phyloP scores from a whole-genome alignment of 1,140 invertebrate species.

The Metaphire vulgaris region DNA sequence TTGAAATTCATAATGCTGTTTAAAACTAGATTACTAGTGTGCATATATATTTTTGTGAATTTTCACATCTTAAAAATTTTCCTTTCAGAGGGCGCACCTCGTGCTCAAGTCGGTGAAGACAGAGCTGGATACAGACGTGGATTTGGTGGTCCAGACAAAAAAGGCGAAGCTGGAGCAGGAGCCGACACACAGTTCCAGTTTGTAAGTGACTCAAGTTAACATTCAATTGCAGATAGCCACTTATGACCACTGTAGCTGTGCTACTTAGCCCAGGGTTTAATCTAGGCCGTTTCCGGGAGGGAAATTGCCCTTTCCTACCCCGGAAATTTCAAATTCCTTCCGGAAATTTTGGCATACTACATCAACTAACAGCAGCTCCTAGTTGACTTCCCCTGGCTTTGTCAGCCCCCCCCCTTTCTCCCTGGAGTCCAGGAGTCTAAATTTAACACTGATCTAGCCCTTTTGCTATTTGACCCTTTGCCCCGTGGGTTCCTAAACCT shows the following conservation, averaged over 20 bases:
- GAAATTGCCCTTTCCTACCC: neutral
- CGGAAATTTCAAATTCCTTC: neutral
- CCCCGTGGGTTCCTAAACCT: neutral
- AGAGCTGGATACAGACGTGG: constrained; percentile 41
- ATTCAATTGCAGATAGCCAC: neutral
- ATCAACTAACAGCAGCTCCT: neutral
- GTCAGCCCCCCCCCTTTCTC: too few species aligned
- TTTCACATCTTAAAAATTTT: neutral
- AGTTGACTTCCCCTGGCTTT: neutral
- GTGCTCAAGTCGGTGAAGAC: constrained; percentile 55
- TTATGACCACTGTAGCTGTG: too few species aligned
- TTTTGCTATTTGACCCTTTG: neutral
- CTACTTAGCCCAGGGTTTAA: too few species aligned
- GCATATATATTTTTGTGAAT: neutral
- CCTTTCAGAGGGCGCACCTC: constrained; percentile 48
- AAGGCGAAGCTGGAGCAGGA: constrained; percentile 86
- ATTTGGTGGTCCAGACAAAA: constrained; percentile 72
- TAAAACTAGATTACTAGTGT: neutral
- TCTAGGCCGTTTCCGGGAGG: too few species aligned
- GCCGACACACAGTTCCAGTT: constrained; percentile 75
- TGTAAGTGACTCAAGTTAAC: constrained; percentile 56
- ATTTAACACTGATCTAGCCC: neutral
- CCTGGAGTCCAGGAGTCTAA: too few species aligned
- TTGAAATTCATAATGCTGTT: neutral
- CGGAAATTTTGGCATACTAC: neutral